A percentile compares a stretch with the other conserved stretches of the same genome.
These are phyloP conservation scores for Myripristis murdjan DNA, from an alignment of 2,797 vertebrate species.

Conservation along the genomic window DNA sequence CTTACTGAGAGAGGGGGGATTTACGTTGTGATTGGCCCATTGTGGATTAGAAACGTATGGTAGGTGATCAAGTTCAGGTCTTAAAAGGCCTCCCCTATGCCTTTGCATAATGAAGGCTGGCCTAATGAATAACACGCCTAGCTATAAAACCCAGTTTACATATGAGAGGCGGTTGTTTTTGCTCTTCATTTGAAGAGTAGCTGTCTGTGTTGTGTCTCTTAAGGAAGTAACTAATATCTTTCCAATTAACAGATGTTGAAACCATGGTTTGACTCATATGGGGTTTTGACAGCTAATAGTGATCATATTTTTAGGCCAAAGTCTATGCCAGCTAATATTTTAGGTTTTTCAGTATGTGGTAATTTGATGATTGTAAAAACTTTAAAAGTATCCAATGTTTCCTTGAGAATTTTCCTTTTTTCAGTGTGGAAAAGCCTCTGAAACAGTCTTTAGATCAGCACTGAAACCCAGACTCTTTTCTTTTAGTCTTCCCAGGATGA, in stretches of 20 bases:
- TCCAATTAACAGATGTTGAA: slow-evolving; percentile 2
- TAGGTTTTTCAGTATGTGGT: too few species aligned
- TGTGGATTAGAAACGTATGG: slow-evolving; percentile 78
- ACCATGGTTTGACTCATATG: too few species aligned
- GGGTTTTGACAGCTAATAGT: too few species aligned
- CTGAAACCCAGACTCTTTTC: too few species aligned
- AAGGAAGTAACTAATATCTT: slow-evolving; percentile 8
- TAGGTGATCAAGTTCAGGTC: slow-evolving; percentile 68
- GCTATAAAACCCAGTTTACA: slow-evolving; percentile 57
- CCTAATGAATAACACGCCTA: slow-evolving; percentile 59
- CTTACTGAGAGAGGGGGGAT: not conserved
- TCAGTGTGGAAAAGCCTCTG: too few species aligned
- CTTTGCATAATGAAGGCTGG: slow-evolving; percentile 60
- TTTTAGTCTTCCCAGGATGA: too few species aligned
- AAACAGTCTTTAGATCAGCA: too few species aligned
- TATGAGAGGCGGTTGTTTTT: slow-evolving; percentile 21
- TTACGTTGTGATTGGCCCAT: slow-evolving; percentile 58
- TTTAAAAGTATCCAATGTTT: too few species aligned
- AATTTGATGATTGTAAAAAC: too few species aligned
- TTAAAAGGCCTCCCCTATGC: slow-evolving; percentile 62
- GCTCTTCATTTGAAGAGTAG: slow-evolving; percentile 28
- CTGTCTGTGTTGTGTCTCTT: slow-evolving; percentile 2
- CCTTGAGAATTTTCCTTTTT: too few species aligned
- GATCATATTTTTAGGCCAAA: too few species aligned
- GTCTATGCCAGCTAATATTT: too few species aligned